Conservation (phyloP, 2,113 vertebrate genomes). For the Chionomys nivalis region DNA sequence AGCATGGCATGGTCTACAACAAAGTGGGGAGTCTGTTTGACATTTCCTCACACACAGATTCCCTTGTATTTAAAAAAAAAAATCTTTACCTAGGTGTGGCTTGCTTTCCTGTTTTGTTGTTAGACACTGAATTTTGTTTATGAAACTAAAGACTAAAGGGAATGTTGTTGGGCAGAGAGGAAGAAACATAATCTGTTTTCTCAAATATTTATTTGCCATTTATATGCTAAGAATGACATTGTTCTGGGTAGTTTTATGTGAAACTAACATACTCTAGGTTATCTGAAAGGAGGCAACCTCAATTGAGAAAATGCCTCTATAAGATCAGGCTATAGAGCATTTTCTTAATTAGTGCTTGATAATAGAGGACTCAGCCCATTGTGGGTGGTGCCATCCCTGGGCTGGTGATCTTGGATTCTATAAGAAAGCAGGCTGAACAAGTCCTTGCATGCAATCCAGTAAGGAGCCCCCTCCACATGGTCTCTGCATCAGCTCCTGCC, state of each 20-base stretch:
- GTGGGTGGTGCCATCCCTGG: too few species aligned
- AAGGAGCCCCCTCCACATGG: background rate
- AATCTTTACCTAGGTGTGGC: background rate
- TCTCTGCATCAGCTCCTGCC: background rate
- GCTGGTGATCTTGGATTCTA: background rate
- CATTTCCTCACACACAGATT: background rate
- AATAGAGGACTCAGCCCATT: too few species aligned
- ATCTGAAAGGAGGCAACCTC: background rate
- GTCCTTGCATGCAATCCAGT: background rate
- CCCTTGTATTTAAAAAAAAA: background rate
- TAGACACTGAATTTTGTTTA: background rate
- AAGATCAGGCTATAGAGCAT: background rate
- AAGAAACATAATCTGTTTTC: background rate
- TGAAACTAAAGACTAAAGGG: background rate
- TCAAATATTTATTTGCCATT: slow-evolving; percentile 1
- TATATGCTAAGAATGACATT: background rate
- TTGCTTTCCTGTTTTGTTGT: background rate
- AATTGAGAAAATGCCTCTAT: background rate
- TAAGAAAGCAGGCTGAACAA: background rate
- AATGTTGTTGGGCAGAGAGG: background rate
- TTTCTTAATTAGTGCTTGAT: background rate
- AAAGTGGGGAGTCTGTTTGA: background rate
- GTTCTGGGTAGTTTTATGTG: background rate
- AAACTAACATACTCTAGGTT: too few species aligned
- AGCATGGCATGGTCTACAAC: background rate